Conservation (phyloP, 1,140 invertebrate species). For the Hyphantria cunea region DNA sequence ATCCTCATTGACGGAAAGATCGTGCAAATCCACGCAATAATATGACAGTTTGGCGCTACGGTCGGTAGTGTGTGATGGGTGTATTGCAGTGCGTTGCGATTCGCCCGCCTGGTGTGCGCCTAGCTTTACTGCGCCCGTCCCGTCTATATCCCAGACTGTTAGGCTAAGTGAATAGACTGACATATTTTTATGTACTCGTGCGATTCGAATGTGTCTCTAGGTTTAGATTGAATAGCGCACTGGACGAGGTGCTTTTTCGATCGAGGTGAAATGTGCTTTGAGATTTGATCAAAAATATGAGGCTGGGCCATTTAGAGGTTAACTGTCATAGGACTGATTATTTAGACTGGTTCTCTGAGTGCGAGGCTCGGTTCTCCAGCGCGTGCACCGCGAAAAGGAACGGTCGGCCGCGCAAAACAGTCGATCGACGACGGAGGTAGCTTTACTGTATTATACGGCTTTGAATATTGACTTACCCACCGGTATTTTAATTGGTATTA, state of each 20-base stretch:
- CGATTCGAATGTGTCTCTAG: constrained; percentile 65
- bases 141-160: constrained; percentile 48
- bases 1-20: not conserved
- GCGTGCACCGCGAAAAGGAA: constrained; percentile 26
- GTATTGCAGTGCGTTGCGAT: not conserved
- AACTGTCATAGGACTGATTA: constrained; percentile 14
- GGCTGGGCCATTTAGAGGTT: constrained; percentile 28
- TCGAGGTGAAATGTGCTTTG: constrained; percentile 9
- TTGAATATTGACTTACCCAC: constrained; percentile 76
- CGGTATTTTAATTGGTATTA: constrained; percentile 81
- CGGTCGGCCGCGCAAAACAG: constrained; percentile 55
- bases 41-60: not conserved
- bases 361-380: constrained; percentile 15
- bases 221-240: constrained; percentile 31
- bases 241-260: constrained; percentile 9
- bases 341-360: not conserved
- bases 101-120: constrained; percentile 19
- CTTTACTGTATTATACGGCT: constrained; percentile 53
- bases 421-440: constrained; percentile 46
- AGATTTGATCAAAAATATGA: constrained; percentile 4
- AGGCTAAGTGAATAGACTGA: constrained; percentile 75
- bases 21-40: not conserved
- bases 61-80: constrained; percentile 4
- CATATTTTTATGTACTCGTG: constrained; percentile 75
- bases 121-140: constrained; percentile 36